Evolutionary conservation across 1,140 invertebrate species (phyloP).

Genomic region (Brachionus sp.): DNA sequence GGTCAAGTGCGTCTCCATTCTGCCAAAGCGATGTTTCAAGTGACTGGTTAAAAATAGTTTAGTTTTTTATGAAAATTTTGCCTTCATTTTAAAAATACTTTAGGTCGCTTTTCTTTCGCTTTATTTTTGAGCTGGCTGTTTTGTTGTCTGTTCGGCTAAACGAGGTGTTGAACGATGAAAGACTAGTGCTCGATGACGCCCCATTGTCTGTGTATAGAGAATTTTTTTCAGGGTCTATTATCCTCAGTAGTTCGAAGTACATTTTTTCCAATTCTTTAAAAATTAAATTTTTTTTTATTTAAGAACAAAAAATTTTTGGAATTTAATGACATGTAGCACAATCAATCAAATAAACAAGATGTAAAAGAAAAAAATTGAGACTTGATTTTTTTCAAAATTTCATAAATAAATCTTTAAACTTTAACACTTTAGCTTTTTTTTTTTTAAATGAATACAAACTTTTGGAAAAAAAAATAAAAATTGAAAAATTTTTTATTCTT

Average conservation of each 20-base stretch:
- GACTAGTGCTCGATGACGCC: not conserved
- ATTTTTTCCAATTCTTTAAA: constrained; percentile 42
- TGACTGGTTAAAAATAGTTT: constrained; percentile 62
- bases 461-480: too few relatives aligned
- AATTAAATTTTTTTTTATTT: not conserved
- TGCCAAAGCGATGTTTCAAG: constrained; percentile 79
- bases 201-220: not conserved
- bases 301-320: not conserved
- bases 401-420: too few relatives aligned
- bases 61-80: not conserved
- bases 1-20: constrained; percentile 84
- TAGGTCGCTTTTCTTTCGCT: not conserved
- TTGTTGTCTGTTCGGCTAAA: not conserved
- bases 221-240: constrained; percentile 33
- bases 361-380: too few relatives aligned
- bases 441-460: too few relatives aligned
- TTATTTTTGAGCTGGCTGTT: not conserved
- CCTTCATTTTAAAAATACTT: not conserved
- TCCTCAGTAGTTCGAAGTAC: constrained; percentile 32
- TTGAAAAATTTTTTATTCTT: too few relatives aligned
- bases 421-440: too few relatives aligned
- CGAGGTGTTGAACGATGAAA: constrained; percentile 3
- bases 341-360: too few relatives aligned
- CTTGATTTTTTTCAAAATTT: too few relatives aligned
- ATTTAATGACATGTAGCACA: too few relatives aligned